Evolutionary conservation across 2,797 vertebrate species (phyloP).

Genomic region (Peromyscus attwateri): DNA sequence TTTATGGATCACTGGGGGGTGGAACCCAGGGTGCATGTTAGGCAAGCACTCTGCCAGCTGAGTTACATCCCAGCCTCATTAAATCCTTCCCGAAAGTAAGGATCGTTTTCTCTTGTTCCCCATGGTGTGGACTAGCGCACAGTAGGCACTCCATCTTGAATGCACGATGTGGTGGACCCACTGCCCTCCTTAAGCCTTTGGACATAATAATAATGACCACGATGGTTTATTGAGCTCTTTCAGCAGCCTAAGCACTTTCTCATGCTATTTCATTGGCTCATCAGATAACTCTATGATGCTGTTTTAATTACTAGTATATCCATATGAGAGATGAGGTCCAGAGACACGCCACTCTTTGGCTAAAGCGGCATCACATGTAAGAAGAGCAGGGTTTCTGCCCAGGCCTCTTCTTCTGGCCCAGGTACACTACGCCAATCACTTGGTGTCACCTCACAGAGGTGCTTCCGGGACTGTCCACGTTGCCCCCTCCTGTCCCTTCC

Average conservation of each 20-base stretch:
- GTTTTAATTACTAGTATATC: constrained; percentile 29
- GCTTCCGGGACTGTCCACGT: not conserved
- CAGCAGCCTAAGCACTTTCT: not conserved
- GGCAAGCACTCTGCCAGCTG: not conserved
- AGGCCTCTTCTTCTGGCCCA: not conserved
- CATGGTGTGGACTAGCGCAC: not conserved
- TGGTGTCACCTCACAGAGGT: not conserved
- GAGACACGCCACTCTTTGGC: not conserved
- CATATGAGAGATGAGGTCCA: constrained; percentile 13
- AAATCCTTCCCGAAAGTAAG: not conserved
- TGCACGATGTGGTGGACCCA: not conserved
- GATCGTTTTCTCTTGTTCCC: not conserved
- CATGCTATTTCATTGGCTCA: not conserved
- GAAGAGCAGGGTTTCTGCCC: not conserved
- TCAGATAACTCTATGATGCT: not conserved
- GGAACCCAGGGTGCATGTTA: not conserved
- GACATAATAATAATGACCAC: not conserved
- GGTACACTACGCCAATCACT: accelerated
- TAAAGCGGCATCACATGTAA: not conserved
- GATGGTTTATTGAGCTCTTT: not conserved
- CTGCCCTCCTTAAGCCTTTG: not conserved
- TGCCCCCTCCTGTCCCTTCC: not conserved
- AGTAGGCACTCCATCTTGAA: not conserved
- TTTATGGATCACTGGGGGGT: not conserved
- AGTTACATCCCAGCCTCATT: not conserved